Evolutionary conservation across 2,797 vertebrate genomes (phyloP), one percentile per base, ranked within the genome.

Genomic region (Aeoliscus strigatus): DNA sequence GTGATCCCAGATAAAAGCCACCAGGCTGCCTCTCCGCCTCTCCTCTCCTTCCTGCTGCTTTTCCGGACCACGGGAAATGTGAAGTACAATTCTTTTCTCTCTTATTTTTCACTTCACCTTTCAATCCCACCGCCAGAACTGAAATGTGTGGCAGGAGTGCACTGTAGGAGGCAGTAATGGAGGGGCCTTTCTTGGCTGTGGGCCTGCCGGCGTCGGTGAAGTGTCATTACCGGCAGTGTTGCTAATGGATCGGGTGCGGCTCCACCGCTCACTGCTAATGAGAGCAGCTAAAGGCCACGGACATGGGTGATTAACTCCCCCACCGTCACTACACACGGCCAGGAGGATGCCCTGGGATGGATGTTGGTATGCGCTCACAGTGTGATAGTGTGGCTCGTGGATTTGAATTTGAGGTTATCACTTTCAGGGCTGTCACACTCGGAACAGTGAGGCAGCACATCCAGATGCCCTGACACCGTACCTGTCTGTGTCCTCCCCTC

Each of bases 271-370:
- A 83, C 83, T 67, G 75, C 86, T 91, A 91, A 90, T 89, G 89
- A 92, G 84, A 91, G 86, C 82, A 92, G 83, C 82, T 86, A 89
- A 92, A 91, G 87, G 82, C 82, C 82, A 87, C 66, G 84, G 87
- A 84, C 87, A 88, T 68, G 81, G 79, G 84, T 90, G 85, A 90
- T 91, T 90, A 86, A 85, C 79, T 81, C 79, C 68, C 72, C 77
- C 72, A 62, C 76, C 51, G 40, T 51, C 23, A 44, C 66, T 60
- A 42, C 71, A 73, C 84, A 64, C 50, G 75, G 73, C 80, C 71
- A 74, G 77, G 73, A 71, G 55, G 77, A 70, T 60, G 71, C 70
- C 70, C 70, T 25, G 51, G 66, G 77, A 75, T 60, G 67, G 57
- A 74, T 71, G 79, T 68, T 59, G 29, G 71, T 48, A 50, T 61